phyloP scores from a whole-genome alignment of 2,888 invertebrate genomes.

The Micropterix aruncella region DNA sequence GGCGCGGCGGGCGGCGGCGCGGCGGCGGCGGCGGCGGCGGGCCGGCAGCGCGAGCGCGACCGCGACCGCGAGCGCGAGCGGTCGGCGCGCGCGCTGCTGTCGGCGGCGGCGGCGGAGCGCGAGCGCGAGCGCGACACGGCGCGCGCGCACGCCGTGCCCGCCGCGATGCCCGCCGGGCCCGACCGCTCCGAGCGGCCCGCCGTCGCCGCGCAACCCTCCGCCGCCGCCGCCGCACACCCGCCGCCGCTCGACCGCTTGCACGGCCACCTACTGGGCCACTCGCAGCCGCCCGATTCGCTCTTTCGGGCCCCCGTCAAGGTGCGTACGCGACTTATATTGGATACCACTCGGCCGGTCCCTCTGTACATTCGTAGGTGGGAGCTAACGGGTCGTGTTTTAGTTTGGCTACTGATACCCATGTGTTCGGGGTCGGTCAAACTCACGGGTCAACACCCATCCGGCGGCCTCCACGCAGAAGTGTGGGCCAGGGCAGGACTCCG shows the following conservation, averaged over 20 bases:
- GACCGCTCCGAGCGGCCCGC: constrained; percentile 15
- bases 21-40: constrained; percentile 20
- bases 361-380: no score
- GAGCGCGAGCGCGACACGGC: constrained; percentile 38
- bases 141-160: constrained; percentile 35
- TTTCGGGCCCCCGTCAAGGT: constrained; percentile 54
- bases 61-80: constrained; percentile 65
- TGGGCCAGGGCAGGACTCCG: no score
- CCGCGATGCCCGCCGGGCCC: constrained; percentile 15
- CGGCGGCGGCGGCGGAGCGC: constrained; percentile 41
- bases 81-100: constrained; percentile 63
- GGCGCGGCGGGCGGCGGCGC: constrained; percentile 13
- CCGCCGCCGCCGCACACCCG: constrained; percentile 25
- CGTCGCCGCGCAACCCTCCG: constrained; percentile 24
- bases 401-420: no score
- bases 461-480: no score
- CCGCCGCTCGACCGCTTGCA: constrained; percentile 35
- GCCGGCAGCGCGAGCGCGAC: constrained; percentile 44
- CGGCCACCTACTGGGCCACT: constrained; percentile 40
- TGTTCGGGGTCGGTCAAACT: no score
- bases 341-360: no score
- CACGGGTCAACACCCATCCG: no score
- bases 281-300: constrained; percentile 30
- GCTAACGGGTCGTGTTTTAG: no score
- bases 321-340: constrained; percentile 25